Percentiles rank a stretch among this genome's conserved stretches.
phyloP scores from a whole-genome alignment of 1,140 invertebrate species.

The Archivesica marissinica region DNA sequence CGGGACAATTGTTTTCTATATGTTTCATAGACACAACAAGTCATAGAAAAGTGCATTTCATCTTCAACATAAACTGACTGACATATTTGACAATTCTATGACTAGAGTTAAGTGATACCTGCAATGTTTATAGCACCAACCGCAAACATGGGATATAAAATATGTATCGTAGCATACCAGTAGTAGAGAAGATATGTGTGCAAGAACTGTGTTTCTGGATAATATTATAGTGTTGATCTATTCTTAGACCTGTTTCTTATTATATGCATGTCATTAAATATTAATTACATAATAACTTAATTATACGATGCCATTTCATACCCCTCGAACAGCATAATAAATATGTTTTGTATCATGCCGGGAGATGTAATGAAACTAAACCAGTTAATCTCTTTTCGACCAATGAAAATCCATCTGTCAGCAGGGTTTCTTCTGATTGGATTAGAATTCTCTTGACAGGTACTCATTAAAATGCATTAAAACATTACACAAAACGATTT shows the following conservation, averaged over 20 bases:
- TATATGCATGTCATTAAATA: constrained; percentile 14
- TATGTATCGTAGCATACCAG: too few relatives aligned
- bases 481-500: neutral
- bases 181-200: too few relatives aligned
- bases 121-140: too few relatives aligned
- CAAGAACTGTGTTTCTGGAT: too few relatives aligned
- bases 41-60: too few relatives aligned
- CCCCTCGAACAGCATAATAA: neutral
- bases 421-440: constrained; percentile 4
- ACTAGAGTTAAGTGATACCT: too few relatives aligned
- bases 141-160: too few relatives aligned
- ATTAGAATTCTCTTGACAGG: constrained; percentile 5
- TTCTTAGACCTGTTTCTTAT: constrained; percentile 10
- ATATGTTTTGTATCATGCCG: neutral
- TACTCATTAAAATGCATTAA: constrained; percentile 23
- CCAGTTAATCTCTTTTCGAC: neutral
- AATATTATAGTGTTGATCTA: too few relatives aligned
- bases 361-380: neutral
- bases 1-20: too few relatives aligned
- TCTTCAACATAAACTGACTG: too few relatives aligned
- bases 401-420: constrained; percentile 1
- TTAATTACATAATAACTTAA: neutral
- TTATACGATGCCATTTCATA: constrained; percentile 9
- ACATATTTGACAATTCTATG: too few relatives aligned
- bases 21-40: too few relatives aligned